Base-by-base conservation (phyloP, 2,113 vertebrate genomes). In the Fregata magnificens region DNA sequence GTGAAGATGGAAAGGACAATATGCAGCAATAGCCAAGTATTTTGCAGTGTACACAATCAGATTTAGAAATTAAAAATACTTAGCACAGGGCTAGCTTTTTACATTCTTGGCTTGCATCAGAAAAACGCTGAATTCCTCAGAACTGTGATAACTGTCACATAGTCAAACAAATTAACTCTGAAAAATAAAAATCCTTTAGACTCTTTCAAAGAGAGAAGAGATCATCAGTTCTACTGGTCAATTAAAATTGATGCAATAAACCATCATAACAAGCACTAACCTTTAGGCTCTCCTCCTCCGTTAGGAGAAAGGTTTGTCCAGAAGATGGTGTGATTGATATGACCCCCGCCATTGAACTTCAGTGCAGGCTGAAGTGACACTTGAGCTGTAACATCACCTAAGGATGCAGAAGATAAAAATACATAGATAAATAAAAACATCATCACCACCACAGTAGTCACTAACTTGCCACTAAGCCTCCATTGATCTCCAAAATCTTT, bases 261-360 rank as follows among this genome's bases (percentile, higher is more conserved):
- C 10, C 49, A 40, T 16, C 16, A 5, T 52, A 85, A 52, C 5
- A 34, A 21, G 1, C 28, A 63, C 98, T 96, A 49, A 99, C 99
- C 99, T 98, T 99, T 98, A 85, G 99, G 99, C 69, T 99, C 99
- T 40, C 99, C 99, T 70, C 99, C 99, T 73, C 99, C 99, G 13
- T 97, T 99, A 28, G 99, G 99, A 83, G 99, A 99, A 78, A 99
- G 99, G 95, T 99, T 99, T 55, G 99, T 99, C 99, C 99, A 99
- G 98, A 99, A 99, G 88, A 99, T 99, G n/a, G 91, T 98, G 81
- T 99, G 99, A 95, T 99, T 99, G 96, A 99, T 98, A 79, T 99
- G 99, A 47, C 99, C 99, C 29, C 99, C 99, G 24, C 99, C 99
- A 40, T 99, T 99, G 97, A 99, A 99, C 95, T 96, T 99, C 66